Evolutionary conservation across 2,797 vertebrate species (phyloP).

Genomic region (Urophycis tenuis): DNA sequence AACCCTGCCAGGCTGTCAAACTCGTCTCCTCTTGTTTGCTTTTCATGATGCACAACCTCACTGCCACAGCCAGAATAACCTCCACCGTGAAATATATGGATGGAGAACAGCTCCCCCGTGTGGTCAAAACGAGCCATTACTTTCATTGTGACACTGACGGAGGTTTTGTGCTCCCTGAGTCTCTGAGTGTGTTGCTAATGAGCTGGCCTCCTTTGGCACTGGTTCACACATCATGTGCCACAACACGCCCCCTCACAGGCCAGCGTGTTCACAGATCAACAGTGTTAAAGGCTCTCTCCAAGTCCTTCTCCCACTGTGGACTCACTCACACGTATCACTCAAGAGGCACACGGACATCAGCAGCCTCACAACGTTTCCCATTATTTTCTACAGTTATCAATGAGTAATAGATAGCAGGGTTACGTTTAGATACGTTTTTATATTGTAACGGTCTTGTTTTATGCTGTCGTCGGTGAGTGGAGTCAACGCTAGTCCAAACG

Average conservation of each 20-base stretch:
- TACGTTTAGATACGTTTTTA: background rate
- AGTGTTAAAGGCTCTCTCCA: slow-evolving; percentile 25
- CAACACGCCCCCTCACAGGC: slow-evolving; percentile 32
- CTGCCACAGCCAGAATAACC: background rate
- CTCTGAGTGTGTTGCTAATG: slow-evolving; percentile 32
- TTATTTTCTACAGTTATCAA: background rate
- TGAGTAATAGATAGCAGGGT: background rate
- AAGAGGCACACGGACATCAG: background rate
- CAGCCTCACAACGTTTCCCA: background rate
- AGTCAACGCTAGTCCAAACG: background rate
- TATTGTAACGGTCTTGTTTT: background rate
- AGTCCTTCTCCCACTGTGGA: background rate
- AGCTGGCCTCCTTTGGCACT: slow-evolving; percentile 10
- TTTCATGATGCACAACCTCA: background rate
- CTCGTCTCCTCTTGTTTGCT: background rate
- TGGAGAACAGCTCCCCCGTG: slow-evolving; percentile 54
- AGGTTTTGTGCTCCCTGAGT: slow-evolving; percentile 15
- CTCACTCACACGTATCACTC: background rate
- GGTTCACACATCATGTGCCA: slow-evolving; percentile 44
- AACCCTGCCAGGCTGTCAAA: background rate
- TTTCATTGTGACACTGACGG: background rate
- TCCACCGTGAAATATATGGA: background rate
- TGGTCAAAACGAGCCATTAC: slow-evolving; percentile 42
- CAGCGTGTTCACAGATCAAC: slow-evolving; percentile 46
- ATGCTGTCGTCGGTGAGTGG: background rate